Evolutionary conservation across 2,888 invertebrate species (phyloP).

Genomic region (Podotricha telesiphe): DNA sequence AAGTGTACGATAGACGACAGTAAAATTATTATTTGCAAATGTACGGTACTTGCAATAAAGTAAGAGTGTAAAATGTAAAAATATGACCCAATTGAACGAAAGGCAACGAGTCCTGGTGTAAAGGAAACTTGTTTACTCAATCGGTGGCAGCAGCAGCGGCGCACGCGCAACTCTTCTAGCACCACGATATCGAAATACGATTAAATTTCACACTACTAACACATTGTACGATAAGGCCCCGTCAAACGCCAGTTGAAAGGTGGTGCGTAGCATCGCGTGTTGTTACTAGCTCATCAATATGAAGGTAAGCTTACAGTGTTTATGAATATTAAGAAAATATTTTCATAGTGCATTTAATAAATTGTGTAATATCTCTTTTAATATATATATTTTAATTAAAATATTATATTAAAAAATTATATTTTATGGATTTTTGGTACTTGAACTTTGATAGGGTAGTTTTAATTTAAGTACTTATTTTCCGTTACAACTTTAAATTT

Average conservation of each 20-base stretch:
- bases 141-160: constrained; percentile 40
- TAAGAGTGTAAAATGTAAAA: constrained; percentile 14
- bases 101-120: constrained; percentile 42
- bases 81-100: constrained; percentile 30
- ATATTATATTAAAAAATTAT: neutral
- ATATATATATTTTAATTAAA: neutral
- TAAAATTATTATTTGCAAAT: neutral
- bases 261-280: constrained; percentile 38
- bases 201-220: constrained; percentile 34
- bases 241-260: constrained; percentile 35
- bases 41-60: neutral
- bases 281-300: constrained; percentile 31
- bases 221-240: constrained; percentile 28
- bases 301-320: constrained; percentile 41
- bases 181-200: constrained; percentile 38
- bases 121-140: constrained; percentile 44
- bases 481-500: too few species aligned
- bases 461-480: neutral
- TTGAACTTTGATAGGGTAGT: neutral
- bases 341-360: neutral
- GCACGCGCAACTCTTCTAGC: constrained; percentile 42
- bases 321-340: neutral
- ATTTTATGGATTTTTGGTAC: neutral
- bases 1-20: neutral
- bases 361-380: neutral